Conservation (phyloP, 2,888 invertebrate species). For the Cephalotes varians region DNA sequence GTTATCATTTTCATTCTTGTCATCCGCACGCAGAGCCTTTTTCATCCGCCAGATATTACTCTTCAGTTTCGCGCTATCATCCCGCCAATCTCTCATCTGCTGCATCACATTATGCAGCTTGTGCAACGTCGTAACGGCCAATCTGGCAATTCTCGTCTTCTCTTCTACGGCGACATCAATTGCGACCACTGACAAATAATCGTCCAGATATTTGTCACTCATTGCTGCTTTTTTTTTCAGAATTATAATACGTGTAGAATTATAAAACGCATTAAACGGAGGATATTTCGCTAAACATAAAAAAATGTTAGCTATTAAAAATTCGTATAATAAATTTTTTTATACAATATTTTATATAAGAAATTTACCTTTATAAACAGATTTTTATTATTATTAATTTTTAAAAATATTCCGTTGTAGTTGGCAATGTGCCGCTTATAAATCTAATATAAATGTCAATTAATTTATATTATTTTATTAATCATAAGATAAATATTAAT, state of each 20-base stretch:
- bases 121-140: conserved; percentile 60
- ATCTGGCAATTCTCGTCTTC: conserved; percentile 62
- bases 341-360: neutral
- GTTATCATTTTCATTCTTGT: conserved; percentile 46
- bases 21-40: conserved; percentile 56
- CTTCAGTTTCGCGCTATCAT: conserved; percentile 65
- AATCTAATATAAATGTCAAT: neutral
- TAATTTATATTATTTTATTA: neutral
- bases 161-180: conserved; percentile 56
- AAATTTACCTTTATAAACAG: conserved; percentile 21
- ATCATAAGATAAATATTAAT: neutral
- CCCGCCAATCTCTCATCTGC: conserved; percentile 66
- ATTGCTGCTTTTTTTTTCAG: conserved; percentile 15
- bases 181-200: conserved; percentile 49
- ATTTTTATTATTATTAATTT: conserved; percentile 28
- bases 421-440: neutral
- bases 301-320: neutral
- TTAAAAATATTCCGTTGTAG: neutral
- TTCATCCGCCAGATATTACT: conserved; percentile 69
- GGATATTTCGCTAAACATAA: conserved; percentile 1
- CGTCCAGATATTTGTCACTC: conserved; percentile 36
- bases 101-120: conserved; percentile 65
- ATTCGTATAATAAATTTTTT: neutral
- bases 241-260: neutral
- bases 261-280: neutral